A percentile compares a stretch with the other conserved stretches of the same genome.
Evolutionary conservation across 1,140 invertebrate species (phyloP).

Genomic region (Monomorium pharaonis): DNA sequence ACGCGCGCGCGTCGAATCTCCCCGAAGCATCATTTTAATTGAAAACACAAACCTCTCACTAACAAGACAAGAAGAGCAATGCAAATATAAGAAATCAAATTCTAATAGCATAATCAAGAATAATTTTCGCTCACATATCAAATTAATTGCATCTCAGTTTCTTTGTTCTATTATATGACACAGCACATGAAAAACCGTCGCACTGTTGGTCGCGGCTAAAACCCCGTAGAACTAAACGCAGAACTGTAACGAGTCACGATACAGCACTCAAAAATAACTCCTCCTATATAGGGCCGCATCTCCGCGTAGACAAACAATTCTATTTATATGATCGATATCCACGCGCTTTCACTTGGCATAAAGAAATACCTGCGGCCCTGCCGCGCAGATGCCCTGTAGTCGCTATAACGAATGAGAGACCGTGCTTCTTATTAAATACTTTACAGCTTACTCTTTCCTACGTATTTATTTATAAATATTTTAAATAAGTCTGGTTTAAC

Average conservation of each 20-base stretch:
- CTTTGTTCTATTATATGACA: constrained; percentile 51
- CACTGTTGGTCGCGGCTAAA: constrained; percentile 57
- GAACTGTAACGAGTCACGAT: constrained; percentile 78
- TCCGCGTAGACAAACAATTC: constrained; percentile 58
- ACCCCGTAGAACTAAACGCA: constrained; percentile 76
- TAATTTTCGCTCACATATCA: constrained; percentile 59
- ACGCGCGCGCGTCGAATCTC: neutral
- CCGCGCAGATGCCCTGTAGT: constrained; percentile 69
- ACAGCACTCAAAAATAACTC: constrained; percentile 81
- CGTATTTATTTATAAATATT: too few relatives aligned
- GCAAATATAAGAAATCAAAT: neutral
- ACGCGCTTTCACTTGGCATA: constrained; percentile 36
- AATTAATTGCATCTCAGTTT: constrained; percentile 25
- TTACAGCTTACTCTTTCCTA: neutral
- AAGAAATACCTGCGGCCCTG: constrained; percentile 76
- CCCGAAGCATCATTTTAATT: neutral
- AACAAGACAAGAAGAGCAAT: neutral
- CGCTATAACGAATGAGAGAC: constrained; percentile 74
- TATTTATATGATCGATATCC: constrained; percentile 78
- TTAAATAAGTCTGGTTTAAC: neutral
- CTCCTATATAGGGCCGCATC: constrained; percentile 79
- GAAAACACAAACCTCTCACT: neutral
- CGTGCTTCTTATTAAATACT: constrained; percentile 63
- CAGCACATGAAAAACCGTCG: constrained; percentile 38
- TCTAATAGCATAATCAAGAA: neutral